Evolutionary conservation across 2,888 invertebrate species (phyloP), one percentile per base, ranked within the genome.

Genomic region (Heliconius sara): DNA sequence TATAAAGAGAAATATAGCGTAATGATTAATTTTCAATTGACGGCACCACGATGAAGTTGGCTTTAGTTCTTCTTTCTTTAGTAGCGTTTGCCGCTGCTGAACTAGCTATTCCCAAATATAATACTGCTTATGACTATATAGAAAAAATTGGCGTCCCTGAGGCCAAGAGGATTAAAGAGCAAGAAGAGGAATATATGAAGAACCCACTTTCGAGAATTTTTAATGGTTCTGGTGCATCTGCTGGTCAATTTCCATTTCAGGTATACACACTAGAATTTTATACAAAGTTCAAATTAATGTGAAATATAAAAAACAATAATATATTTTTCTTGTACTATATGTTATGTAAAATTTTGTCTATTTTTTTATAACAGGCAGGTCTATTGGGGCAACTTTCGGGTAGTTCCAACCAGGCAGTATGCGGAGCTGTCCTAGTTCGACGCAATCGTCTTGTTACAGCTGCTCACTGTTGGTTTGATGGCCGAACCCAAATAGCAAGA

Each of bases 381-480:
- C 47, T 47, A 47, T 47, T 47, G 47, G 47, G 47, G 47, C 10
- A 39, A 1, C n/a, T 43, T n/a, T 12, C 22, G 13, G 47, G 47
- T 47, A 47, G 16, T 5, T n/a, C 6, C 2, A 12, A 12, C 22
- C 9, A 1, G 7, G 72, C 30, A 22, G 72, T 72, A 34, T 93
- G 93, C 79, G 92, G 93, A 30, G 93, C 88, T 16, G 85, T 89
- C 10, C 83, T 93, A 7, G 76, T 93, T 60, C 86, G 83, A 7
- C 0, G 81, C 2, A 83, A 60, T 5, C 79, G 83, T 25, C 75
- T 84, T 0, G 0, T 85, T 19, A 87, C 86, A 0, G 87, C 87
- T 9, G 87, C 87, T 70, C 87, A 87, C 82, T 87, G 87, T 79
- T 86, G 91, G 91, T 85, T 73, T 47, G 92, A 92, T n/a, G 92